These are phyloP conservation scores for Anolis carolinensis DNA, from an alignment of 2,113 vertebrate genomes.

Conservation along the genomic window DNA sequence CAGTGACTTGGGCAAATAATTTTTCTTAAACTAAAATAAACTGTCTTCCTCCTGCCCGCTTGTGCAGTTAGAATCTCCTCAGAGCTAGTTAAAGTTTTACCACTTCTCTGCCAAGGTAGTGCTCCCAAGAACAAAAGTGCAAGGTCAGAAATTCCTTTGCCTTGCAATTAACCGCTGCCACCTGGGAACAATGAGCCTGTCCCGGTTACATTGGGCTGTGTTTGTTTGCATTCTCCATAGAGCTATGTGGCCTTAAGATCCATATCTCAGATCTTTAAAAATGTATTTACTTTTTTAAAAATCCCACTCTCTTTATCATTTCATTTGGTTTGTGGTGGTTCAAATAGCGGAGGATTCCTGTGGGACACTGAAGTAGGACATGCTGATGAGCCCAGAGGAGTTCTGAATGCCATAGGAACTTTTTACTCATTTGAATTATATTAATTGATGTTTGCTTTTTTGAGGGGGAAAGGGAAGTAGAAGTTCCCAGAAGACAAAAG, in stretches of 20 bases:
- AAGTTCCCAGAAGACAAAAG: conserved; percentile 10
- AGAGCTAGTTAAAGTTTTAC: conserved; percentile 32
- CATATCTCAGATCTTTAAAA: conserved; percentile 4
- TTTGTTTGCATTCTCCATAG: not conserved
- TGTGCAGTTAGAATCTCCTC: not conserved
- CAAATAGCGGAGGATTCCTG: not conserved
- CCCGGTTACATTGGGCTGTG: not conserved
- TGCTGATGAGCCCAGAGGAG: not conserved
- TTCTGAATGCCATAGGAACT: not conserved
- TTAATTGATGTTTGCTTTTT: conserved; percentile 57
- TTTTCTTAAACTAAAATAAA: not conserved
- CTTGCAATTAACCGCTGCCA: not conserved
- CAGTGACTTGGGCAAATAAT: not conserved
- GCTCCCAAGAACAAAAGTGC: not conserved
- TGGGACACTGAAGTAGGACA: conserved; percentile 27
- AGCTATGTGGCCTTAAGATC: not conserved
- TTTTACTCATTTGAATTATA: conserved; percentile 34
- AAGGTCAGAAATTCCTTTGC: conserved; percentile 8
- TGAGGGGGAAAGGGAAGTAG: conserved; percentile 29
- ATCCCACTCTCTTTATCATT: not conserved
- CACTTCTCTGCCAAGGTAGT: conserved; percentile 20
- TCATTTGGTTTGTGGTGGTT: not conserved
- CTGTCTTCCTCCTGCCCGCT: not conserved
- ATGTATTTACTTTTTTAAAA: conserved; percentile 17
- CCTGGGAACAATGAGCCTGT: not conserved